Base-by-base conservation (phyloP, 2,888 invertebrate species). In the Tortrix viridana region DNA sequence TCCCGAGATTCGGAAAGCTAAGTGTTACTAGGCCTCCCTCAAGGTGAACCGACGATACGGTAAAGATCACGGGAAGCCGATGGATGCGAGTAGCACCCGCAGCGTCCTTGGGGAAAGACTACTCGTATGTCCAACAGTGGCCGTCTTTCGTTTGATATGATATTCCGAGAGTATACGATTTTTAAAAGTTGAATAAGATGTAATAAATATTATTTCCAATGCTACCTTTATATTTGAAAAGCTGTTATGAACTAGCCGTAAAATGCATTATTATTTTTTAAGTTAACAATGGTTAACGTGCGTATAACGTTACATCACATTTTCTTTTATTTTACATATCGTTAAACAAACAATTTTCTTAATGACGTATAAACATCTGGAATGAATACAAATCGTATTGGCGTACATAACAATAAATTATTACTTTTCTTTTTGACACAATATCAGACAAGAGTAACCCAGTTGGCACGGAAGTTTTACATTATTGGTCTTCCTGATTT, bases 381-480 rank as follows among this genome's bases (percentile, higher is more conserved):
- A 55, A 49, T 49, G 19, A 38, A 44, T 38, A 46, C 12, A 26
- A 32, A 46, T 50, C 6, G 32, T 49, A 16, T 14, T 37, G 32
- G 19, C 41, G 20, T 53, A 22, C 49, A n/a, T n/a, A n/a, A n/a
- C n/a, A 47, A 44, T 57, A 46, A 44, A 26, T 52, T n/a, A n/a
- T 20, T 44, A 16, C 38, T n/a, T 56, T 23, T 38, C 46, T 38
- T 62, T 50, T 62, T 62, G 50, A 52, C 52, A 55, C 74, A 73
- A 80, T 69, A 71, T 71, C 64, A 67, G 75, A 76, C 81, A 81
- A 82, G 77, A 77, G 79, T 85, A 87, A 87, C 89, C 89, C 74
- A 89, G 77, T 89, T 89, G 89, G 89, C 89, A 88, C 78, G 67
- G 67, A 68, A 70, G 79, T 80, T 85, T 82, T 76, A 72, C 75